These are phyloP conservation scores for Pagrus major DNA, from an alignment of 2,113 vertebrate species.

Conservation along the genomic window DNA sequence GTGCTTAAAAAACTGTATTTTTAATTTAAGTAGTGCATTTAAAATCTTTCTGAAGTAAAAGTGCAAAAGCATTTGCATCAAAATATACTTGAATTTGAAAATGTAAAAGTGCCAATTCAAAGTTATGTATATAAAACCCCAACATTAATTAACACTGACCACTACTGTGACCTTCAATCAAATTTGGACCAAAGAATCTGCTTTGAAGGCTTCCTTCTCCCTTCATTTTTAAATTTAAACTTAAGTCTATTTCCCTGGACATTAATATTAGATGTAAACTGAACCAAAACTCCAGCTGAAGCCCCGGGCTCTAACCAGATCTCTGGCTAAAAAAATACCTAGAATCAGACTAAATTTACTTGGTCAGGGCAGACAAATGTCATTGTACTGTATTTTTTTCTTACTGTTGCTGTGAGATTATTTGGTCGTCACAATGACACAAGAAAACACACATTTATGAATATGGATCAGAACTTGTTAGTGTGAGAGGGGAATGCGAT, in stretches of 20 bases:
- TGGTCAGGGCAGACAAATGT: background rate
- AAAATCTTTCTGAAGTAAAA: too few relatives aligned
- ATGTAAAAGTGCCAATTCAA: too few relatives aligned
- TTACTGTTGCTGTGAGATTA: background rate
- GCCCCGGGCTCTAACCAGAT: background rate
- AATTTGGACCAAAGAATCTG: background rate
- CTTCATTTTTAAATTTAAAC: background rate
- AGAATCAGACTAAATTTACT: background rate
- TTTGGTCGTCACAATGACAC: background rate
- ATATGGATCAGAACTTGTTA: slow-evolving; percentile 3
- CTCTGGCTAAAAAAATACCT: background rate
- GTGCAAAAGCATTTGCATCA: too few relatives aligned
- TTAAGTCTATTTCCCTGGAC: background rate
- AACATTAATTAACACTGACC: background rate
- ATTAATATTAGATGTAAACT: background rate
- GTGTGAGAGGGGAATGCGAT: slow-evolving; percentile 37
- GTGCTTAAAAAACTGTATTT: background rate
- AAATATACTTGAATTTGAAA: too few relatives aligned
- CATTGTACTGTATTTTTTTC: too few relatives aligned
- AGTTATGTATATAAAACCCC: too few relatives aligned
- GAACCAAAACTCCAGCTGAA: background rate
- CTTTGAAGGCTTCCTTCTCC: background rate
- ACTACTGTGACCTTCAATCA: background rate
- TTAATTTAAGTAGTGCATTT: too few relatives aligned
- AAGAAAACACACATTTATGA: slow-evolving; percentile 24